Conservation (phyloP, 2,888 invertebrate genomes). For the Pogonocherus hispidulus region DNA sequence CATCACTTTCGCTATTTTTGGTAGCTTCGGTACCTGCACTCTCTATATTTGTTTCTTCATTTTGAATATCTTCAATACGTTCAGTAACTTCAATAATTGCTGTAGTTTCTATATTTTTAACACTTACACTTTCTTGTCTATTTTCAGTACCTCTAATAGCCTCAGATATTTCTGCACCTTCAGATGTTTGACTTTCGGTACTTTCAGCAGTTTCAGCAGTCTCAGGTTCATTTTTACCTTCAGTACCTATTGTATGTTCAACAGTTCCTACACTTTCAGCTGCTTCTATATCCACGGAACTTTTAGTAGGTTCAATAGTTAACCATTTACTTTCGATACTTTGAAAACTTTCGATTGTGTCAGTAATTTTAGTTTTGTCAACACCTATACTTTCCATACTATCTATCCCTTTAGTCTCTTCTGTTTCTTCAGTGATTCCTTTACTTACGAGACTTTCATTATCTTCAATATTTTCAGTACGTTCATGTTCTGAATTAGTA, state of each 20-base stretch:
- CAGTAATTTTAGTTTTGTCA: no score
- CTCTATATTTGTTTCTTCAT: background rate
- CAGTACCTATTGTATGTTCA: background rate
- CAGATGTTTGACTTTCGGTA: background rate
- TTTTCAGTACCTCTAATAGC: background rate
- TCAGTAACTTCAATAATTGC: slow-evolving; percentile 15
- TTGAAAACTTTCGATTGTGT: no score
- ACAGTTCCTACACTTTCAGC: no score
- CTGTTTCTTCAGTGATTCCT: slow-evolving; percentile 7
- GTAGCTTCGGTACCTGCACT: background rate
- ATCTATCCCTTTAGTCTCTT: slow-evolving; percentile 22
- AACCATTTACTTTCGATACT: no score
- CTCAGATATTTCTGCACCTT: background rate
- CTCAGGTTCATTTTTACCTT: background rate
- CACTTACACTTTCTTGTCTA: background rate
- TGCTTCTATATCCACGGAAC: no score
- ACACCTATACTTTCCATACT: background rate
- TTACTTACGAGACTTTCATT: no score
- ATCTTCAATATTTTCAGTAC: background rate
- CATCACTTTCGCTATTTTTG: background rate
- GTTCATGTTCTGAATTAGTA: background rate
- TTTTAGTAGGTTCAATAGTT: no score
- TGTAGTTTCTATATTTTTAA: background rate
- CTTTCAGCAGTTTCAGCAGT: background rate
- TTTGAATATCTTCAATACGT: background rate